Evolutionary conservation across 1,140 invertebrate species (phyloP).

Genomic region (Pentalonia nigronervosa): DNA sequence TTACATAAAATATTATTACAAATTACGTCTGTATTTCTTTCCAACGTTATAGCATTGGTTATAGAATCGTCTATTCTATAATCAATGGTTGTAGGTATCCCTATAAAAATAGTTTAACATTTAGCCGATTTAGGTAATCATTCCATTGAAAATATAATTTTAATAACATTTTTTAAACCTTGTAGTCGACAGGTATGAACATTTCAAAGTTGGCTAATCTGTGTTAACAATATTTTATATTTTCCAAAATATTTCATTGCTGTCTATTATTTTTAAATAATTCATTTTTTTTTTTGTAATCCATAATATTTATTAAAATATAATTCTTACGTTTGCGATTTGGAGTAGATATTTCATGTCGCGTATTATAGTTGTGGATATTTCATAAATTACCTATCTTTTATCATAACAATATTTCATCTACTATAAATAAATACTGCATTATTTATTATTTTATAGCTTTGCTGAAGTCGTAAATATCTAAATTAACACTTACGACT

Average conservation of each 20-base stretch:
- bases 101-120: background rate
- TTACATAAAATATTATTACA: background rate
- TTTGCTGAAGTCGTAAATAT: background rate
- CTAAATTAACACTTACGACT: no score
- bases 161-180: background rate
- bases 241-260: no score
- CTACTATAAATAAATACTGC: background rate
- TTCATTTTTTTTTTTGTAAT: no score
- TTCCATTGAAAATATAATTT: background rate
- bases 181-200: background rate
- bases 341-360: background rate
- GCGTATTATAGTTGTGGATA: background rate
- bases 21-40: background rate
- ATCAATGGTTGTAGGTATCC: no score
- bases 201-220: background rate
- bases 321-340: background rate
- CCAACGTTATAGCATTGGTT: no score
- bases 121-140: background rate
- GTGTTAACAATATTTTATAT: no score
- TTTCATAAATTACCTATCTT: background rate
- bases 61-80: no score
- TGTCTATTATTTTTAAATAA: no score
- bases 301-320: background rate
- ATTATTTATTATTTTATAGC: background rate
- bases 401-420: background rate